Evolutionary conservation across 2,888 invertebrate genomes (phyloP).

Genomic region (Sylvicola cinctus): DNA sequence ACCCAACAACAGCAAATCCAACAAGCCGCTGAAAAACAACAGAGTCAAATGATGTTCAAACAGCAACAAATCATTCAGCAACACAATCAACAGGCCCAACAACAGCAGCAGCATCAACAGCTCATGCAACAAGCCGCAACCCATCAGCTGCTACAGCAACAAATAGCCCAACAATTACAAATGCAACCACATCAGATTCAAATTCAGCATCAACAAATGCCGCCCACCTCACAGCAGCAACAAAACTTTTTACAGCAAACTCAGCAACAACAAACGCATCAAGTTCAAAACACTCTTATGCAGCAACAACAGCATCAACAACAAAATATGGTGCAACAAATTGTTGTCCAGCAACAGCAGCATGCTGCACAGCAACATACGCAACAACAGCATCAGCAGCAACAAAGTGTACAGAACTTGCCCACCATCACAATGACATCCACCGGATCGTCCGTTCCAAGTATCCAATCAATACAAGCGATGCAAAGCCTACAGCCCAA

Average conservation of each 20-base stretch:
- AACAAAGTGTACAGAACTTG: slow-evolving; percentile 26
- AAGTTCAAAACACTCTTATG: slow-evolving; percentile 28
- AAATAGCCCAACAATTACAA: slow-evolving; percentile 15
- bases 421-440: too few relatives aligned
- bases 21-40: slow-evolving; percentile 12
- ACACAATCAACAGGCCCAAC: slow-evolving; percentile 7
- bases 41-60: slow-evolving; percentile 25
- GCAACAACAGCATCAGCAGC: slow-evolving; percentile 17
- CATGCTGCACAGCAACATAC: slow-evolving; percentile 13
- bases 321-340: background rate
- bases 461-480: too few relatives aligned
- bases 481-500: slow-evolving; percentile 14
- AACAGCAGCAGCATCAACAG: slow-evolving; percentile 6
- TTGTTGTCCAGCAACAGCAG: slow-evolving; percentile 13
- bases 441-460: slow-evolving; percentile 3
- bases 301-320: slow-evolving; percentile 17
- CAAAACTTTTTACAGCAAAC: too few relatives aligned
- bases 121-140: slow-evolving; percentile 17
- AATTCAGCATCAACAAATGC: slow-evolving; percentile 12
- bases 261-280: slow-evolving; percentile 25
- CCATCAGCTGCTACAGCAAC: slow-evolving; percentile 16
- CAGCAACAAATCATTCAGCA: slow-evolving; percentile 16
- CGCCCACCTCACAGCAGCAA: slow-evolving; percentile 13
- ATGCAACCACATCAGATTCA: slow-evolving; percentile 13
- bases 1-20: too few relatives aligned